Evolutionary conservation across 2,113 vertebrate genomes (phyloP).

Genomic region (Bungarus multicinctus): DNA sequence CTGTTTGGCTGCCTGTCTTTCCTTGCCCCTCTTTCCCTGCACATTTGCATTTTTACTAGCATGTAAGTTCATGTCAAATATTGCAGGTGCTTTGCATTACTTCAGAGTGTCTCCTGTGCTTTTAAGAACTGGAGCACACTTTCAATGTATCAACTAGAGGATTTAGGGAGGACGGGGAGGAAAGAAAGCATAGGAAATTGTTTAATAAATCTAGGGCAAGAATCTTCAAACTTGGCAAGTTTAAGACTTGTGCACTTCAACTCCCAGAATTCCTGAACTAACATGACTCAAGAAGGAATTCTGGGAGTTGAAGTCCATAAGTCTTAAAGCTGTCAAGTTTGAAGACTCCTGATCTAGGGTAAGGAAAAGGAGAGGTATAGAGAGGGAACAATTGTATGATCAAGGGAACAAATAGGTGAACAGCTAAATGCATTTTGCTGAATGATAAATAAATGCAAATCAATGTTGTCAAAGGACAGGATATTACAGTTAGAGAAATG

Average conservation of each 20-base stretch:
- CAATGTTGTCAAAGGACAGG: not conserved
- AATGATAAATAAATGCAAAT: not conserved
- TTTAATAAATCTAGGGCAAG: not conserved
- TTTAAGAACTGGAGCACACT: not conserved
- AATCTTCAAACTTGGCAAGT: too few relatives aligned
- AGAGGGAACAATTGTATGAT: not conserved
- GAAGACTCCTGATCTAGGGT: not conserved
- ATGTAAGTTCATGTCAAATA: not conserved
- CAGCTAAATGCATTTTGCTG: not conserved
- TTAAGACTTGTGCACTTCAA: too few relatives aligned
- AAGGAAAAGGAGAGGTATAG: not conserved
- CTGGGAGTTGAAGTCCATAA: too few relatives aligned
- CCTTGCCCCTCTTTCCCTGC: not conserved
- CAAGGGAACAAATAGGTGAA: not conserved
- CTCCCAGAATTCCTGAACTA: too few relatives aligned
- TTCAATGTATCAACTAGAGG: not conserved
- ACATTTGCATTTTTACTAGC: not conserved
- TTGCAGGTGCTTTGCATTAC: not conserved
- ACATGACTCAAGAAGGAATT: too few relatives aligned
- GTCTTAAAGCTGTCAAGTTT: too few relatives aligned
- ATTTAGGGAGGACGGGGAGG: not conserved
- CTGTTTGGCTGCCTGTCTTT: not conserved
- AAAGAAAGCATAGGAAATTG: too few relatives aligned
- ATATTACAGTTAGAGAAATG: not conserved
- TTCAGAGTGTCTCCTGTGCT: not conserved